Evolutionary conservation across 2,113 vertebrate species (phyloP).

Genomic region (Piprites chloris): DNA sequence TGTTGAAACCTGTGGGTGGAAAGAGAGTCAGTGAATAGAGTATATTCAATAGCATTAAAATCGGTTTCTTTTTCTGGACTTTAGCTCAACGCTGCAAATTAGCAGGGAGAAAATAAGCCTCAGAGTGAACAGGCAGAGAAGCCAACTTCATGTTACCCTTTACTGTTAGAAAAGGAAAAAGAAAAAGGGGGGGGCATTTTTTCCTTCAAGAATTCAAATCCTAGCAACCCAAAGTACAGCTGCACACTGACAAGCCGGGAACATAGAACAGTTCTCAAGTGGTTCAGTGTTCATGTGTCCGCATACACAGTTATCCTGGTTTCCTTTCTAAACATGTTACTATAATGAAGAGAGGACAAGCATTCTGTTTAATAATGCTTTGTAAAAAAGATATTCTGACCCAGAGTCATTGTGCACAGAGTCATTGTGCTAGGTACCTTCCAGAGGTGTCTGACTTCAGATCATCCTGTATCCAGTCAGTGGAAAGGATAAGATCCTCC

Average conservation of each 20-base stretch:
- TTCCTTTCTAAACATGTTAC: slow-evolving; percentile 10
- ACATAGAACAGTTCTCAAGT: neutral
- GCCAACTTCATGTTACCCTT: slow-evolving; percentile 9
- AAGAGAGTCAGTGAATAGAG: slow-evolving; percentile 39
- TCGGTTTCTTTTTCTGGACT: slow-evolving; percentile 52
- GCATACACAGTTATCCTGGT: neutral
- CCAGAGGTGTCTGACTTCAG: neutral
- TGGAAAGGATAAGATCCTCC: neutral
- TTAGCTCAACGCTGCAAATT: slow-evolving; percentile 61
- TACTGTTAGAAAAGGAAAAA: neutral
- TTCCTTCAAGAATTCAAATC: slow-evolving; percentile 17
- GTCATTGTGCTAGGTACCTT: neutral
- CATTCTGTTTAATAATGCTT: slow-evolving; percentile 11
- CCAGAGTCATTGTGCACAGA: neutral
- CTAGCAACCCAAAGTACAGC: neutral
- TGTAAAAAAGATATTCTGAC: neutral
- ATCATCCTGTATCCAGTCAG: neutral
- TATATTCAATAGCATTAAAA: slow-evolving; percentile 41
- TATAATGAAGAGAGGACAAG: slow-evolving; percentile 1
- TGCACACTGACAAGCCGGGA: neutral
- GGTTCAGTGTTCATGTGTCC: neutral
- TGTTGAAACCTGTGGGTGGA: slow-evolving; percentile 45
- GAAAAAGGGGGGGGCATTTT: neutral
- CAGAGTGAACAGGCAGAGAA: slow-evolving; percentile 26
- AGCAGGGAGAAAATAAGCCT: slow-evolving; percentile 56